Conservation (phyloP, 2,797 vertebrate species). For the Labroides dimidiatus region DNA sequence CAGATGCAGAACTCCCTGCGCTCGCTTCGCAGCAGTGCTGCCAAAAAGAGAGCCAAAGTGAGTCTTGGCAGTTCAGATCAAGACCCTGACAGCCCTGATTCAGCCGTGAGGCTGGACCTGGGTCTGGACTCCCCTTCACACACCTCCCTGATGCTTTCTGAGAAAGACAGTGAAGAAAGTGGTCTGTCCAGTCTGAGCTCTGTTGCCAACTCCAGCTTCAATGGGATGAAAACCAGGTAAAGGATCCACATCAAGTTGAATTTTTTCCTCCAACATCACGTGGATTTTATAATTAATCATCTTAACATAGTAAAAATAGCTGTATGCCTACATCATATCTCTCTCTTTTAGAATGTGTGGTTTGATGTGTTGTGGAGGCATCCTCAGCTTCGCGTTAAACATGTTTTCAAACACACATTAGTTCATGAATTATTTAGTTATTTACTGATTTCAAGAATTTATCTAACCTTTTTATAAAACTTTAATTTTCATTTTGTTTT, state of each 20-base stretch:
- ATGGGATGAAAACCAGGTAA: constrained; percentile 75
- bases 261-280: background rate
- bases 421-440: too few species aligned
- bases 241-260: background rate
- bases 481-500: too few species aligned
- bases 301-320: background rate
- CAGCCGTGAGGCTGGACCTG: constrained; percentile 83
- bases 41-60: constrained; percentile 92
- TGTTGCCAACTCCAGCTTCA: constrained; percentile 68
- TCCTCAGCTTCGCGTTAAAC: background rate
- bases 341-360: background rate
- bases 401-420: background rate
- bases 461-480: too few species aligned
- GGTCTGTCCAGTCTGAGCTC: constrained; percentile 86
- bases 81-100: constrained; percentile 89
- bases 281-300: background rate
- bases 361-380: background rate
- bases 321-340: too few species aligned
- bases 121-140: constrained; percentile 80
- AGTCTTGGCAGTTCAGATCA: constrained; percentile 83
- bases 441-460: too few species aligned
- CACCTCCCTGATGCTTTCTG: constrained; percentile 82
- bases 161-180: constrained; percentile 86
- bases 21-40: constrained; percentile 91
- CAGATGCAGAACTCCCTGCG: constrained; percentile 94